Evolutionary conservation across 2,797 vertebrate species (phyloP).

Genomic region (Phaenicophaeus curvirostris): DNA sequence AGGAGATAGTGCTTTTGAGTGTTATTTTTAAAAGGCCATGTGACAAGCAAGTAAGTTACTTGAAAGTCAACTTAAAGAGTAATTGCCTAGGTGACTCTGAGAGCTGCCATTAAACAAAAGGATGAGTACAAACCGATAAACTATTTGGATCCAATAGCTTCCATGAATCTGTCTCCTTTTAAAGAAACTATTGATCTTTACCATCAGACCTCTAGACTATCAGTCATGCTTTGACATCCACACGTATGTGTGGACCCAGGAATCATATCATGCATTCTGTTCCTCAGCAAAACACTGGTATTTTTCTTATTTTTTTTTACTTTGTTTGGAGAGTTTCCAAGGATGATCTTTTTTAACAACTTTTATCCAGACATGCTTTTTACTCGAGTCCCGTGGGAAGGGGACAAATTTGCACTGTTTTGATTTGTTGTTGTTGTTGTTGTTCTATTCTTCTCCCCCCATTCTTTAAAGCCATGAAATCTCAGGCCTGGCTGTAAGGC

Average conservation of each 20-base stretch:
- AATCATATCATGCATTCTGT: background rate
- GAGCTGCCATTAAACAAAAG: conserved; percentile 54
- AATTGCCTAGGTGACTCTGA: conserved; percentile 25
- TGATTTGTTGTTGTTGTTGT: too few species aligned
- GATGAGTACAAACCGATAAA: conserved; percentile 59
- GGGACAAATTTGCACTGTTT: background rate
- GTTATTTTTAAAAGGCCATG: background rate
- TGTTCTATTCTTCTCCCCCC: too few species aligned
- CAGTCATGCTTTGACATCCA: conserved; percentile 46
- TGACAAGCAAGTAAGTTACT: background rate
- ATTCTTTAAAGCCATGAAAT: conserved; percentile 43
- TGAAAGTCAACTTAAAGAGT: conserved; percentile 39
- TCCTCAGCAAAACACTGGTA: conserved; percentile 19
- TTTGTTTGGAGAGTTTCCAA: conserved; percentile 22
- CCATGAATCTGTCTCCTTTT: conserved; percentile 65
- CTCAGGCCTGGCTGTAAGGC: background rate
- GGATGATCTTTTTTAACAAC: background rate
- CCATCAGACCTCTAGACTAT: background rate
- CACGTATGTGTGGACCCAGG: conserved; percentile 49
- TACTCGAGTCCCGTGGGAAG: background rate
- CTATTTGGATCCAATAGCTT: conserved; percentile 53
- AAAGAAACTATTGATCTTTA: conserved; percentile 61
- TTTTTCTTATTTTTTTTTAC: background rate
- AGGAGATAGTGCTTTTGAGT: background rate
- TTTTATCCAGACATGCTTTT: background rate